Conservation (phyloP, 2,888 invertebrate species). For the Cataglyphis altisquamis region DNA sequence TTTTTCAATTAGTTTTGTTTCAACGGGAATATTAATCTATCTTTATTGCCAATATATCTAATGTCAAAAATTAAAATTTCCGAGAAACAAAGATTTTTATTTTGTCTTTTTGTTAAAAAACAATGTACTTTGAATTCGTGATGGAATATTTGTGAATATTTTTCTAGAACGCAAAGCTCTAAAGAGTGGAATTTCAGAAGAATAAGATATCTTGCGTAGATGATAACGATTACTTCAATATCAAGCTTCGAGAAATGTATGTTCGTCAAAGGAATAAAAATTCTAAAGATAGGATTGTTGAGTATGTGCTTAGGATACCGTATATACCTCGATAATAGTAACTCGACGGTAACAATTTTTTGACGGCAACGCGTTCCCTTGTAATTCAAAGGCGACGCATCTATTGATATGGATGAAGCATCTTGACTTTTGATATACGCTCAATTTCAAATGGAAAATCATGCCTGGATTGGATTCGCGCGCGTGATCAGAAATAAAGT, state of each 20-base stretch:
- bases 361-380: constrained; percentile 46
- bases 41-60: too few relatives aligned
- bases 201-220: not conserved
- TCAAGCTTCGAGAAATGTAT: not conserved
- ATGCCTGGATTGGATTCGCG: constrained; percentile 83
- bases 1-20: not conserved
- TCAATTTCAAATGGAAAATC: constrained; percentile 85
- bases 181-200: not conserved
- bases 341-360: constrained; percentile 49
- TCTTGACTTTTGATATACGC: constrained; percentile 83
- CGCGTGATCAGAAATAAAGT: constrained; percentile 85
- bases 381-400: constrained; percentile 62
- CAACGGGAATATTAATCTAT: not conserved
- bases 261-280: not conserved
- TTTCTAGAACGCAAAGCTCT: not conserved
- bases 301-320: constrained; percentile 22
- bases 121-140: not conserved
- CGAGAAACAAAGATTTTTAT: not conserved
- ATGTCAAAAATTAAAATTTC: not conserved
- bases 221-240: not conserved
- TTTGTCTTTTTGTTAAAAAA: not conserved
- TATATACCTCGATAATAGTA: not conserved
- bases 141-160: not conserved
- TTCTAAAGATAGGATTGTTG: not conserved
- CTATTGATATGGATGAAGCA: constrained; percentile 84